These are phyloP conservation scores for Abrostola triplasia DNA, from an alignment of 2,888 invertebrate species.

Conservation along the genomic window DNA sequence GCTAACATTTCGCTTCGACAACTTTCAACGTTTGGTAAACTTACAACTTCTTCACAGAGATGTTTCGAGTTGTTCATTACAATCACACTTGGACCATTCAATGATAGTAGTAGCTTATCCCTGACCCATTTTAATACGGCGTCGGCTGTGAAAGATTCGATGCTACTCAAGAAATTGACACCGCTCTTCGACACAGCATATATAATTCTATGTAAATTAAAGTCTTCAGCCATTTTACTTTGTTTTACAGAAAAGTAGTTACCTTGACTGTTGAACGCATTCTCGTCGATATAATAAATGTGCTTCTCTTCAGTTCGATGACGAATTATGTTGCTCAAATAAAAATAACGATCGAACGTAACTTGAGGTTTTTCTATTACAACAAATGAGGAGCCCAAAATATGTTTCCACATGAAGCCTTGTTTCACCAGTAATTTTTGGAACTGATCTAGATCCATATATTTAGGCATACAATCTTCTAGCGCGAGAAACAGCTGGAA, in stretches of 20 bases:
- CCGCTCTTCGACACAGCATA: constrained; percentile 21
- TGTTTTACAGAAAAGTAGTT: constrained; percentile 11
- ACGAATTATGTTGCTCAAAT: constrained; percentile 56
- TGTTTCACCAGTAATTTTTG: constrained; percentile 60
- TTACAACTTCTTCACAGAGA: constrained; percentile 24
- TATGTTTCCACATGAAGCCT: constrained; percentile 63
- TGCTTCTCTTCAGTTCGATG: constrained; percentile 33
- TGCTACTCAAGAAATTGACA: constrained; percentile 5
- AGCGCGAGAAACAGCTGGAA: constrained; percentile 52
- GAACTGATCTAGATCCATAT: constrained; percentile 61
- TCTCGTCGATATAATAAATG: constrained; percentile 60
- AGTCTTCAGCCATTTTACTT: background rate
- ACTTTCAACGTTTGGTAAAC: constrained; percentile 46
- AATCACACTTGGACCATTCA: constrained; percentile 23
- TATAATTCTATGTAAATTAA: constrained; percentile 9
- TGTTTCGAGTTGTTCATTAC: constrained; percentile 37
- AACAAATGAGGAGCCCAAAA: constrained; percentile 32
- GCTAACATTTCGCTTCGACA: constrained; percentile 48
- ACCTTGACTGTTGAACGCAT: constrained; percentile 23
- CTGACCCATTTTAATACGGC: constrained; percentile 23
- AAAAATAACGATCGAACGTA: constrained; percentile 62
- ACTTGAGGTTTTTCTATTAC: constrained; percentile 65
- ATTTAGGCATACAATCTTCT: constrained; percentile 43
- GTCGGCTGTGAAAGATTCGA: background rate
- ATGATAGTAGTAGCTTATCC: background rate